phyloP scores from a whole-genome alignment of 2,888 invertebrate genomes.

The Drosophila putrida region DNA sequence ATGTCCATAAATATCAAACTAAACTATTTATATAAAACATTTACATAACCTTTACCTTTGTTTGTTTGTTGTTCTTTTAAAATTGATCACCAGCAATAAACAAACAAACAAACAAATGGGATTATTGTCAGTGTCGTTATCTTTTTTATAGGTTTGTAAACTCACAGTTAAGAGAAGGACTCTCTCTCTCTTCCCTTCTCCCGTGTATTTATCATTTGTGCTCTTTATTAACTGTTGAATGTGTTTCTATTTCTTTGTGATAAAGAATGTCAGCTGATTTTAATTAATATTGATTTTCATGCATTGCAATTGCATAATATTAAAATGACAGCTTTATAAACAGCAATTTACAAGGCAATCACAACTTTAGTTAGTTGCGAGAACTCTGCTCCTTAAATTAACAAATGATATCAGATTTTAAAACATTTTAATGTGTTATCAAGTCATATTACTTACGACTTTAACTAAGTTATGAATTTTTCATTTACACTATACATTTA shows the following conservation, averaged over 20 bases:
- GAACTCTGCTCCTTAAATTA: too few relatives aligned
- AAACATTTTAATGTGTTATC: too few relatives aligned
- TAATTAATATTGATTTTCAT: constrained; percentile 69
- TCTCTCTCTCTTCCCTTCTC: constrained; percentile 8
- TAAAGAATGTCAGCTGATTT: constrained; percentile 39
- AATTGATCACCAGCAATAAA: constrained; percentile 37
- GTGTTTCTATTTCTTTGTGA: constrained; percentile 32
- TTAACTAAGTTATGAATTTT: too few relatives aligned
- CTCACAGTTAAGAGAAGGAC: background rate
- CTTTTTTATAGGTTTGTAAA: constrained; percentile 31
- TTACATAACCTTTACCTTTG: constrained; percentile 28
- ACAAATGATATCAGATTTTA: too few relatives aligned
- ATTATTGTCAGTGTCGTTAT: constrained; percentile 52
- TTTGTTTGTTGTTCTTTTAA: constrained; percentile 24
- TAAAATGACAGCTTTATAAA: background rate
- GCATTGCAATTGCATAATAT: background rate
- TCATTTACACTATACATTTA: too few relatives aligned
- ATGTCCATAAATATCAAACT: constrained; percentile 9
- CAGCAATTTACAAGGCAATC: background rate
- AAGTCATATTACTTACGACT: too few relatives aligned
- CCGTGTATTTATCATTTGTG: constrained; percentile 56
- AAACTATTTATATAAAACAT: constrained; percentile 24
- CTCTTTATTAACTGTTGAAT: constrained; percentile 72
- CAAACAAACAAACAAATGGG: constrained; percentile 17
- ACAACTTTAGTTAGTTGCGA: too few relatives aligned